Percentiles rank a stretch among this genome's conserved stretches.
Evolutionary conservation across 1,140 invertebrate species (phyloP).

Genomic region (Cryptotermes secundus): DNA sequence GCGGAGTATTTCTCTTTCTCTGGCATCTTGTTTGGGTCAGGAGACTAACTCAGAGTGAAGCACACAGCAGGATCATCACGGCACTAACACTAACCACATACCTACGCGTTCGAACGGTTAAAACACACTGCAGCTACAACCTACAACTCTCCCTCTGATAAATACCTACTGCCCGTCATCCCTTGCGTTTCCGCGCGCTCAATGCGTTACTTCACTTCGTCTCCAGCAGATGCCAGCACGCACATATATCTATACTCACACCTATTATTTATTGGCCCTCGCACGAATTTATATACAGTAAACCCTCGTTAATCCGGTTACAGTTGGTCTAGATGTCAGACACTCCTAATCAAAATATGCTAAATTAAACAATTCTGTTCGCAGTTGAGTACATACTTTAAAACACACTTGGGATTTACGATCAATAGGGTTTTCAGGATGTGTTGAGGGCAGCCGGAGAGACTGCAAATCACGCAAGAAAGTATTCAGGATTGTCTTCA

Average conservation of each 20-base stretch:
- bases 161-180: not conserved
- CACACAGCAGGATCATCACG: not conserved
- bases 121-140: not conserved
- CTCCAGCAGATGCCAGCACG: not conserved
- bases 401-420: no score
- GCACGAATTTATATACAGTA: no score
- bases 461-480: no score
- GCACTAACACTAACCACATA: not conserved
- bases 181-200: not conserved
- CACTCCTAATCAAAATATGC: no score
- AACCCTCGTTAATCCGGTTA: no score
- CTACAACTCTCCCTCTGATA: not conserved
- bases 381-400: no score
- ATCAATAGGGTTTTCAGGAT: no score
- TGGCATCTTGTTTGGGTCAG: not conserved
- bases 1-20: constrained; percentile 23
- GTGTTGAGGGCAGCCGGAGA: no score
- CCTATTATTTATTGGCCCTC: not conserved
- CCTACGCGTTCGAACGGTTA: not conserved
- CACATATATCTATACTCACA: not conserved
- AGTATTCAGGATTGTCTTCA: no score
- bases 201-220: not conserved
- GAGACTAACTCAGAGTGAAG: not conserved
- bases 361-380: no score
- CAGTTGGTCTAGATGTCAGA: no score